Base-by-base conservation (phyloP, 2,113 vertebrate species). In the Podilymbus podiceps region DNA sequence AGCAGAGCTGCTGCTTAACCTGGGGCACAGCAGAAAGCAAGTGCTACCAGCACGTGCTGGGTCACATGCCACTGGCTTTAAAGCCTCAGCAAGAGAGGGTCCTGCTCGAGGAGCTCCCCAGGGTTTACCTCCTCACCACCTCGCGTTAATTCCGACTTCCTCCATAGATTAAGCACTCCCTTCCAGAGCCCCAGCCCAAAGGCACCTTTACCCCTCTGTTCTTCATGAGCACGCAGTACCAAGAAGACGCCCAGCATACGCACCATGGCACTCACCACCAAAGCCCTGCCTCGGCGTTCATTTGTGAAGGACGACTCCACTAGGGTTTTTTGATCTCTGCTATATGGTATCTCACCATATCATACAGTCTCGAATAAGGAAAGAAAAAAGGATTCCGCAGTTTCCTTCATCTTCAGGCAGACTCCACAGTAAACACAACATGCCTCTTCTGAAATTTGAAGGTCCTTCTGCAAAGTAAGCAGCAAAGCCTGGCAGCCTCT, bases 211-310 rank as follows among this genome's bases (percentile, higher is more conserved):
- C 28, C 42, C 28, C 35, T 71, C 58, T 25, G n/a, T 3, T 58
- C 35, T 60, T 40, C 3, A n/a, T 25, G 11, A 78, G 56, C 9
- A 7, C 1, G 9, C 38, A 49, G 52, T 7, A 38, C 27, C 49
- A 42, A 55, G 16, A 44, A 30, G 25, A 55, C 17, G 13, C 14
- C 23, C 5, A 3, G 44, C 50, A 31, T 0, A 38, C 0, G 4
- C 17, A 1, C 25, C 16, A 38, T 0, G 0, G 47, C 64, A 82
- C 44, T 63, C 2, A 0, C 4, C 14, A 38, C 19, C 33, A 78
- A 35, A 83, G 19, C 31, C 47, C 50, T 59, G 31, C 46, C 66
- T 77, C 56, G 46, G 46, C 38, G 30, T 6, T 40, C 64, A 24
- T 46, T 53, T 28, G 2, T 3, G 1, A 15, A 84, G 35, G 28